Conservation (phyloP, 2,797 vertebrate genomes). For the Neoniphon sammara region DNA sequence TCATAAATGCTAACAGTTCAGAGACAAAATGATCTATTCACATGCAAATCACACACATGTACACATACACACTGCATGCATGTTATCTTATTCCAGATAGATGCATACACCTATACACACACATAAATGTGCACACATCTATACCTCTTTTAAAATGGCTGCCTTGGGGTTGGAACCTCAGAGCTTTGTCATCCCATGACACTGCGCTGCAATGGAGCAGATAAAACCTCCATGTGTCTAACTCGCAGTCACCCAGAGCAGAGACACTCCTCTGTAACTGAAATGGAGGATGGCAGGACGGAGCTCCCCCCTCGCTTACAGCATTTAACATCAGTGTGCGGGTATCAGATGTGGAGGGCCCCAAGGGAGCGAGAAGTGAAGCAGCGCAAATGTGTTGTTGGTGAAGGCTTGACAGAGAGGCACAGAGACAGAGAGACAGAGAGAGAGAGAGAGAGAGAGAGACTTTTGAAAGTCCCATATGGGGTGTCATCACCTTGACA, state of each 20-base stretch:
- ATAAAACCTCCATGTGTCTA: conserved; percentile 43
- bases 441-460: conserved; percentile 5
- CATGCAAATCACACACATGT: too few relatives aligned
- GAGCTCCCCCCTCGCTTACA: conserved; percentile 17
- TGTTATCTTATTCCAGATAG: conserved; percentile 16
- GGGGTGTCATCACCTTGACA: conserved; percentile 18
- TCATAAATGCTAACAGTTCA: too few relatives aligned
- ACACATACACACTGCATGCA: background rate
- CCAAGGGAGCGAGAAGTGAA: conserved; percentile 25
- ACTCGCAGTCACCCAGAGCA: conserved; percentile 44
- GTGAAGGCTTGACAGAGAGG: conserved; percentile 44
- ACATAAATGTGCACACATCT: conserved; percentile 3
- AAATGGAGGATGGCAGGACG: conserved; percentile 41
- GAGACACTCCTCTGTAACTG: conserved; percentile 38
- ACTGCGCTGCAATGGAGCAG: conserved; percentile 35
- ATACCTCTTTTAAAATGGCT: conserved; percentile 27
- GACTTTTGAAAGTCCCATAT: conserved; percentile 23
- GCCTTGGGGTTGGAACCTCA: conserved; percentile 19
- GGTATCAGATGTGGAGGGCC: conserved; percentile 46
- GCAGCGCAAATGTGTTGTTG: conserved; percentile 29
- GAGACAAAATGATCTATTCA: too few relatives aligned
- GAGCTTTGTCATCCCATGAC: conserved; percentile 54
- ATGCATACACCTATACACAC: background rate
- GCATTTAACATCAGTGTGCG: conserved; percentile 55
- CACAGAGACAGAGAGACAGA: background rate